Evolutionary conservation across 1,140 invertebrate species (phyloP).

Genomic region (Cydia amplana): DNA sequence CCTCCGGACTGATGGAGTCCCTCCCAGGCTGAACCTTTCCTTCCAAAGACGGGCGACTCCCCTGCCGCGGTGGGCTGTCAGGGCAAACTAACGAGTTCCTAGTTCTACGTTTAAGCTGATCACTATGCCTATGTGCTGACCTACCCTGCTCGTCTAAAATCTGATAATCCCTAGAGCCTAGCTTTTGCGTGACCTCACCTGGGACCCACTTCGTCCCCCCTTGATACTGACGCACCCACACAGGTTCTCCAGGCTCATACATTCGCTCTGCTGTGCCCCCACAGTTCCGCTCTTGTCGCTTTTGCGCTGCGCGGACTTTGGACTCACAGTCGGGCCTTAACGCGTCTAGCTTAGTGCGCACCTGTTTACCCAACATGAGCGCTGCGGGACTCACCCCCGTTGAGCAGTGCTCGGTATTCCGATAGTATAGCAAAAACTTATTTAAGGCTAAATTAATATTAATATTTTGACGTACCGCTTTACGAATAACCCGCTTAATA

Average conservation of each 20-base stretch:
- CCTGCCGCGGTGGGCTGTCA: background rate
- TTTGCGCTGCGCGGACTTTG: background rate
- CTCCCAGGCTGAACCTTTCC: background rate
- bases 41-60: background rate
- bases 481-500: background rate
- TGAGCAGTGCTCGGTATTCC: background rate
- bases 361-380: constrained; percentile 1
- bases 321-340: background rate
- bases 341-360: constrained; percentile 4
- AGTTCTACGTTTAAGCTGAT: background rate
- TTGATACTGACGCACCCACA: constrained; percentile 15
- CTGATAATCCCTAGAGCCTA: background rate
- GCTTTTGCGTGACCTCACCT: background rate
- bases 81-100: background rate
- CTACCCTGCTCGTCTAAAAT: background rate
- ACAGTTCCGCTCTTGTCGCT: background rate
- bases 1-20: background rate
- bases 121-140: constrained; percentile 4
- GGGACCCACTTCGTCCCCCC: background rate
- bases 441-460: background rate
- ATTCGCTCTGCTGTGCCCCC: background rate
- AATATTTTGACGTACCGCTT: background rate
- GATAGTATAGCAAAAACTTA: background rate
- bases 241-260: background rate
- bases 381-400: background rate